Evolutionary conservation across 2,113 vertebrate genomes (phyloP), one percentile per base, ranked within the genome.

Genomic region (Eclectus roratus): DNA sequence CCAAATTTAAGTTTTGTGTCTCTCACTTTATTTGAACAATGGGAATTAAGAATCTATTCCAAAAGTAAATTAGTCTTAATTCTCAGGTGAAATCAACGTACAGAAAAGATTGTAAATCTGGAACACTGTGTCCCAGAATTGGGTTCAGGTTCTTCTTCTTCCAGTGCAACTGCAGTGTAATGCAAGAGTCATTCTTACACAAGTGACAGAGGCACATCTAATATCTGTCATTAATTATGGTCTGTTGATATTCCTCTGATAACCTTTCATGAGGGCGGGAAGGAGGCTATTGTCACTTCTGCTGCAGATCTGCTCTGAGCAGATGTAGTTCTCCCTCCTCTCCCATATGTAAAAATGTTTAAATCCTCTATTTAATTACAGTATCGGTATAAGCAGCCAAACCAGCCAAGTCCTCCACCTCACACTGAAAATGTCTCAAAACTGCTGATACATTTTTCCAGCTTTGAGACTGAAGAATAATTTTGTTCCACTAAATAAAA

Each of bases 1-100:
- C 89, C 93, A 97, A 96, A 97, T 96, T 97, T 93, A 97, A 96
- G 84, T 94, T 91, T 80, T 96, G 80, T 94, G 79, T 95, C 95
- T 79, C 77, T 97, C 81, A 78, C 70, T 97, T 96, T 91, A 96
- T 93, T 97, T 96, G 93, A 97, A 92, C 86, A 97, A 88, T 81
- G 79, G 73, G 35, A 93, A 89, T 96, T 97, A 92, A 91, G 86
- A 94, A 87, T 18, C 56, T 91, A 56, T 96, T 96, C 92, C 88
- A 95, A 96, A 97, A 97, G 84, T 91, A 96, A 93, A 96, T 96
- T 94, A 73, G 87, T 91, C 97, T 90, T 89, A 95, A 72, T 94
- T 97, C 78, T 95, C 91, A 95, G 44, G 83, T 96, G 83, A 95
- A 97, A 97, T 96, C 60, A 91, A 68, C 43, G 56, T 66, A 94